Conservation (phyloP, 2,888 invertebrate genomes). For the Drosophila nr. perissopoda region DNA sequence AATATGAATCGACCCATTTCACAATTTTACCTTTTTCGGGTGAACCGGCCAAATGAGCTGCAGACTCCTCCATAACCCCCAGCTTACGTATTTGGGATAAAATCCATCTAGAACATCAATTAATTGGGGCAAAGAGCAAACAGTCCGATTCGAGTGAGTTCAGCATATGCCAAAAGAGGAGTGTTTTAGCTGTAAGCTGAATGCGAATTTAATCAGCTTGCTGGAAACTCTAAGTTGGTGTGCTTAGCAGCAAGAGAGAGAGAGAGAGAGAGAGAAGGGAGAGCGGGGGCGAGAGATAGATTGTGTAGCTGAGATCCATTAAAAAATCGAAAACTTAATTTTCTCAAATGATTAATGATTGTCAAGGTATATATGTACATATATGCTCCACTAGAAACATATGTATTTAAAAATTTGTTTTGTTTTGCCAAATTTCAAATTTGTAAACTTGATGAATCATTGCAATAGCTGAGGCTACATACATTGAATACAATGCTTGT, state of each 20-base stretch:
- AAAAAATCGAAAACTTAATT: not conserved
- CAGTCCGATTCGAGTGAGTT: conserved; percentile 3
- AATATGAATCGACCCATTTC: conserved; percentile 17
- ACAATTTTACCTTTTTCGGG: conserved; percentile 15
- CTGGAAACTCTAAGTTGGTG: not conserved
- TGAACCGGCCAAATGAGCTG: conserved; percentile 13
- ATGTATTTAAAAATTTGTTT: not conserved
- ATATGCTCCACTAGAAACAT: not conserved
- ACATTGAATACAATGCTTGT: not conserved
- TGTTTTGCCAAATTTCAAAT: not conserved
- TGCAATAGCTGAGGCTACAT: not conserved
- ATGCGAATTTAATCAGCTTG: conserved; percentile 1
- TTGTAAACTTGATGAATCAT: not conserved
- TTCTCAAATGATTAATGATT: not conserved
- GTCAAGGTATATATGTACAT: not conserved
- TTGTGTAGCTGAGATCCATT: not conserved
- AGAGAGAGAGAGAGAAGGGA: not conserved
- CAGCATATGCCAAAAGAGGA: conserved; percentile 4
- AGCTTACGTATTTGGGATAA: not conserved
- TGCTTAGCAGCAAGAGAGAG: not conserved
- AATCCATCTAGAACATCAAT: not conserved
- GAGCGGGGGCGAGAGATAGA: too few species aligned
- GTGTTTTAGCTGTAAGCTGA: not conserved
- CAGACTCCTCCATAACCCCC: not conserved
- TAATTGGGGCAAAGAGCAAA: not conserved